A percentile compares a stretch with the other conserved stretches of the same genome.
Conservation (phyloP, 2,113 vertebrate genomes). For the Montifringilla adamsi region DNA sequence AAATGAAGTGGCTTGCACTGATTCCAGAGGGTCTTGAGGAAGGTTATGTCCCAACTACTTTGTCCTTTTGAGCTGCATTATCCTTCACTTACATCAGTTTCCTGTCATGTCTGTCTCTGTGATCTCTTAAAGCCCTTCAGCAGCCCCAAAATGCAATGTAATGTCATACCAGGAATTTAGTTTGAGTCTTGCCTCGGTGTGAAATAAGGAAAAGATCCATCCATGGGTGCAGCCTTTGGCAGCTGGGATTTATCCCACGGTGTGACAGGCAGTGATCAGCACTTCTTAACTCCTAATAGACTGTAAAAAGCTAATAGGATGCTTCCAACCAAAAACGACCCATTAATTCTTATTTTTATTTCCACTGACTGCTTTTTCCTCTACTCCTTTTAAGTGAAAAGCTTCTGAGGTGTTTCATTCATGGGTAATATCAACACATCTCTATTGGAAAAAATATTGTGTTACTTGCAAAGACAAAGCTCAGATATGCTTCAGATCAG, state of each 20-base stretch:
- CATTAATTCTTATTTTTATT: not conserved
- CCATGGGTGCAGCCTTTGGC: not conserved
- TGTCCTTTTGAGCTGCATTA: not conserved
- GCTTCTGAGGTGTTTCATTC: not conserved
- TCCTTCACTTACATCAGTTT: not conserved
- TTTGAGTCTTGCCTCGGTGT: not conserved
- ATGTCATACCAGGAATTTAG: not conserved
- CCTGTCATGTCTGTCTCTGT: not conserved
- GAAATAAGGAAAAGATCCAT: not conserved
- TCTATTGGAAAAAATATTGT: not conserved
- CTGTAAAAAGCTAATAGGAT: not conserved
- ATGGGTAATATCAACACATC: not conserved
- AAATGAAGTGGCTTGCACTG: not conserved
- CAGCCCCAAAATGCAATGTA: not conserved
- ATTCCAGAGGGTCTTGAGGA: not conserved
- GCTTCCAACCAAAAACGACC: not conserved
- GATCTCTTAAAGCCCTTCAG: not conserved
- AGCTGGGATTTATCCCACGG: not conserved
- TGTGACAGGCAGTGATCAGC: not conserved
- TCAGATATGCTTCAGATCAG: not conserved
- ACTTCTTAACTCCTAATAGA: not conserved
- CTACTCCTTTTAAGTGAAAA: not conserved
- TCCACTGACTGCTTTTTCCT: not conserved
- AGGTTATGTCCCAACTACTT: not conserved
- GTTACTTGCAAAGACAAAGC: not conserved